These are phyloP conservation scores for Muntiacus reevesi DNA, from an alignment of 2,113 vertebrate species.

Conservation along the genomic window DNA sequence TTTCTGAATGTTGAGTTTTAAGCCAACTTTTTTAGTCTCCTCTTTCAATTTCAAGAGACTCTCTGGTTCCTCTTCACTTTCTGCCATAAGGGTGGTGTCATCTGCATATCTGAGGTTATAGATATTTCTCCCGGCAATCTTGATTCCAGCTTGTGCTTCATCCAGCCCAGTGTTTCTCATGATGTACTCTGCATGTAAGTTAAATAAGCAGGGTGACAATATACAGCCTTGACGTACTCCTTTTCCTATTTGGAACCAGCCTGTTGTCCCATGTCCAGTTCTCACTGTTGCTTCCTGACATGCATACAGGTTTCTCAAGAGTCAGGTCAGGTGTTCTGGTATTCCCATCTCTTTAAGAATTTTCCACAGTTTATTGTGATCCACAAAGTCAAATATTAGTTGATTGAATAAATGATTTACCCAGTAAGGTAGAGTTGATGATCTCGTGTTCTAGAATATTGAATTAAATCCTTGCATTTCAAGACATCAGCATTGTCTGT, in stretches of 20 bases:
- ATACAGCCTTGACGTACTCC: not conserved
- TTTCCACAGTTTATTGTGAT: not conserved
- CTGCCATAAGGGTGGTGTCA: not conserved
- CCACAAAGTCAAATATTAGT: not conserved
- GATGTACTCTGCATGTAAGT: not conserved
- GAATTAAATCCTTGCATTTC: not conserved
- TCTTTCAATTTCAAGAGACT: not conserved
- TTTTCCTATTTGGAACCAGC: not conserved
- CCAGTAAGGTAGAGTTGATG: not conserved
- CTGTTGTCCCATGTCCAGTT: not conserved
- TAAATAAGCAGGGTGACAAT: not conserved
- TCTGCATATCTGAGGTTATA: not conserved
- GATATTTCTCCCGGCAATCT: fast-evolving
- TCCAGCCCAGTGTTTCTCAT: not conserved
- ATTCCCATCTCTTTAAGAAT: not conserved
- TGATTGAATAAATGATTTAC: not conserved
- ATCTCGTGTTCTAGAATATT: not conserved
- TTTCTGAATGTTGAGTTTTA: not conserved
- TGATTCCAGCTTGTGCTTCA: not conserved
- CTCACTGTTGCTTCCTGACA: not conserved
- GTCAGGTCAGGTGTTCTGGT: not conserved
- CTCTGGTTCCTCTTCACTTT: not conserved
- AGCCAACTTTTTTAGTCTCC: not conserved
- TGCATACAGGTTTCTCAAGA: not conserved
- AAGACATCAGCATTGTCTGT: not conserved